Conservation (phyloP, 2,797 vertebrate genomes). For the Argyrosomus regius region DNA sequence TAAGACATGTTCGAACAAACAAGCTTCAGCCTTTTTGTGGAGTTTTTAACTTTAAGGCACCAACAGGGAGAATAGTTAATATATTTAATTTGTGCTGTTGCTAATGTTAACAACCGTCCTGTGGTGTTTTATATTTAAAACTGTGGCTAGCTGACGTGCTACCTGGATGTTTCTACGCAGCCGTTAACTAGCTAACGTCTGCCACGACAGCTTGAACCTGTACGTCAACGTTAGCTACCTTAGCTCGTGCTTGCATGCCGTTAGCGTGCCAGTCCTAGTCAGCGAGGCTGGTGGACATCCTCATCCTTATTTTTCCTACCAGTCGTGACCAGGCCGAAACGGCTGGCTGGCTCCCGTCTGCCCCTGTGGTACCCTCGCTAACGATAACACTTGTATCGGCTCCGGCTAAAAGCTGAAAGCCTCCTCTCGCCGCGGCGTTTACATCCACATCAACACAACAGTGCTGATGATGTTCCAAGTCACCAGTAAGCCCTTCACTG, state of each 20-base stretch:
- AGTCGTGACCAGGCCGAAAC: conserved; percentile 77
- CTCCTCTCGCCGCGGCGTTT: conserved; percentile 36
- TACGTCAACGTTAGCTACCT: conserved; percentile 56
- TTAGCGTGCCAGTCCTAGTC: conserved; percentile 43
- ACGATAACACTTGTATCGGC: not conserved
- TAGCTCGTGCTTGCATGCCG: conserved; percentile 57
- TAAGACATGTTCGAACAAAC: conserved; percentile 8
- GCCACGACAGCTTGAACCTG: conserved; percentile 71
- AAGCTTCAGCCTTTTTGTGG: not conserved
- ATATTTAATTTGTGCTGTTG: not conserved
- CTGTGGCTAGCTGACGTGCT: conserved; percentile 6
- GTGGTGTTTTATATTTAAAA: conserved; percentile 13
- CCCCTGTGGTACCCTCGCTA: no score
- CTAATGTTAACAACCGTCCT: not conserved
- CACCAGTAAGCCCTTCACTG: conserved; percentile 51
- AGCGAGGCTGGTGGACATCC: conserved; percentile 43
- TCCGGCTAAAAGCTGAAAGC: conserved; percentile 17
- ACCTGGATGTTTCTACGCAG: conserved; percentile 22
- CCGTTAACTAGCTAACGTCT: conserved; percentile 53
- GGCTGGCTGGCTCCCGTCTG: not conserved
- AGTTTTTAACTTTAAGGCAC: not conserved
- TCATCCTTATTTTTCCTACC: conserved; percentile 37
- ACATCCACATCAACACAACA: conserved; percentile 53
- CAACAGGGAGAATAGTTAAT: no score
- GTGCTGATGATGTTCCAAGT: conserved; percentile 62